Base-by-base conservation (phyloP, 2,888 invertebrate genomes). In the Cheilosia scutellata region DNA sequence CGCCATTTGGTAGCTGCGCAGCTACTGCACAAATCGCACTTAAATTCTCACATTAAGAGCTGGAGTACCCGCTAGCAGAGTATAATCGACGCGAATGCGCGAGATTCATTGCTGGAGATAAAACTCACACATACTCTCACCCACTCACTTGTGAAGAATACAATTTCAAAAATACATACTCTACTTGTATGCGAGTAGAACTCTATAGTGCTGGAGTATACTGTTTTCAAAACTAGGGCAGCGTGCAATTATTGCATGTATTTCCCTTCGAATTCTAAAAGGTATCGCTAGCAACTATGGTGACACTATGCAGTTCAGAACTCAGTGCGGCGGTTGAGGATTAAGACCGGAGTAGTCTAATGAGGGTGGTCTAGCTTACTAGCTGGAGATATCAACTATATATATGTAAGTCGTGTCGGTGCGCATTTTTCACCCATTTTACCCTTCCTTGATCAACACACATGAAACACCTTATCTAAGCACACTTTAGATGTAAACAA, bases 41-140 rank as follows among this genome's bases (percentile, higher is more conserved):
- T 65, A 57, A 49, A 68, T 47, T 60, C 27, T 25, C 33, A 66
- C 76, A 58, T 49, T 49, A 49, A 62, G 72, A 80, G 62, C 29
- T 33, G 2, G 4, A 62, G 40, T 49, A 42, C 62, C 68, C 27
- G 4, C 62, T 65, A 55, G 9, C 51, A 40, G 65, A 44, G 51
- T 25, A 16, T n/a, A 49, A 51, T 68, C 55, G 82, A 62, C 20
- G 86, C 86, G 82, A 72, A 57, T 86, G 86, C 86, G 86, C 86
- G 49, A 66, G 62, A 79, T 72, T 68, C 72, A 77, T 68, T 72
- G 51, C 72, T 70, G 60, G 55, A 82, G 47, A 72, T 65, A 60
- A 60, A 72, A 49, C 40, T 20, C 40, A 47, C 63, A 40, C n/a
- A 58, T 7, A 53, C 51, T 33, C 76, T 75, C 44, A 53, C 37